phyloP scores from a whole-genome alignment of 1,140 invertebrate genomes.

The Euwallacea similis region DNA sequence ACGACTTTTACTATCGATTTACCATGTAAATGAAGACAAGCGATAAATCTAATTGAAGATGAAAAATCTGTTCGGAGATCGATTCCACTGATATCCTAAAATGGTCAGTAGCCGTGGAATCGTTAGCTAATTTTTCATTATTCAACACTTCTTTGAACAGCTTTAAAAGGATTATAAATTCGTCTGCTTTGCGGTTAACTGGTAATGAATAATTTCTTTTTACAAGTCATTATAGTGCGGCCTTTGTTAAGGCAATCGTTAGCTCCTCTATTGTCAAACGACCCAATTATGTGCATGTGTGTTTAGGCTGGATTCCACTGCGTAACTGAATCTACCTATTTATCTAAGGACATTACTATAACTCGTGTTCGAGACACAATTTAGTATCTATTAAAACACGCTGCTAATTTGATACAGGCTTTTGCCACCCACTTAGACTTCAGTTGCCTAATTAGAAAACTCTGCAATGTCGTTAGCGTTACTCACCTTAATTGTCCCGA shows the following conservation, averaged over 20 bases:
- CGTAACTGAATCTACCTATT: not conserved
- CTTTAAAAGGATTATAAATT: not conserved
- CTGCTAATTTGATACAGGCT: conserved; percentile 11
- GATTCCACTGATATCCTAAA: conserved; percentile 18
- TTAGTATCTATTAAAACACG: conserved; percentile 6
- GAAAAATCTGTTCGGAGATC: conserved; percentile 12
- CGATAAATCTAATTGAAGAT: conserved; percentile 3
- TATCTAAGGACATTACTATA: conserved; percentile 1
- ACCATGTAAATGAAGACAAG: not conserved
- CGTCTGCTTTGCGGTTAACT: not conserved
- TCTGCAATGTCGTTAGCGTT: conserved; percentile 8
- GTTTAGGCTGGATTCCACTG: not conserved
- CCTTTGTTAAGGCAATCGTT: not conserved
- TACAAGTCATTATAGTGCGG: too few relatives aligned
- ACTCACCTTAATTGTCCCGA: conserved; percentile 7
- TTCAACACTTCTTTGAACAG: conserved; percentile 2
- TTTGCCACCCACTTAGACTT: conserved; percentile 12
- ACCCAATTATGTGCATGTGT: too few relatives aligned
- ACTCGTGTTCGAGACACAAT: conserved; percentile 9
- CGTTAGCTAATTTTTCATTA: conserved; percentile 11
- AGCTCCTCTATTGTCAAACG: conserved; percentile 8
- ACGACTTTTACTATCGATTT: conserved; percentile 3
- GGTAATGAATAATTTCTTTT: not conserved
- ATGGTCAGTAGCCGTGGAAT: conserved; percentile 5
- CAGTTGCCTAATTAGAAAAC: conserved; percentile 14